Percentiles rank a stretch among this genome's conserved stretches.
phyloP scores from a whole-genome alignment of 2,888 invertebrate genomes.

The Lithophane leautieri region DNA sequence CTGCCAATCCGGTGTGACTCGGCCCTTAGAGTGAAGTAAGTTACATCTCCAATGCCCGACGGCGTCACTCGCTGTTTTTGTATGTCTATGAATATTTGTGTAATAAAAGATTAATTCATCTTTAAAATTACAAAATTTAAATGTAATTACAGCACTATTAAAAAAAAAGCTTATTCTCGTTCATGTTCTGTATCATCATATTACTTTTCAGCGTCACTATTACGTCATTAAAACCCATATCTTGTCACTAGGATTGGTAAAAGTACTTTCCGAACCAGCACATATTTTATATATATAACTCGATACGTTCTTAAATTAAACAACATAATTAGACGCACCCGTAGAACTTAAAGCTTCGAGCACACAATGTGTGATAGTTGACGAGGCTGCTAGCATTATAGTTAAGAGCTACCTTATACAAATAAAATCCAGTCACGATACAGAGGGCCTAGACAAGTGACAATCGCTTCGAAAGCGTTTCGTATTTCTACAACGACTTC shows the following conservation, averaged over 20 bases:
- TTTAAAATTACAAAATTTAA: no score
- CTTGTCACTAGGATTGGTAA: background rate
- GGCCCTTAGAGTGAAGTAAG: background rate
- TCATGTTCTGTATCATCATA: background rate
- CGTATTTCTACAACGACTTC: no score
- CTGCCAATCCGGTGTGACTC: no score
- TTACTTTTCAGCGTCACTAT: background rate
- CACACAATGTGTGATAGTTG: background rate
- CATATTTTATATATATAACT: background rate
- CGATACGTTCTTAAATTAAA: constrained; percentile 1
- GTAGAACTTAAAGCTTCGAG: constrained; percentile 9
- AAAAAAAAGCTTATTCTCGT: background rate
- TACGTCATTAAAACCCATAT: background rate
- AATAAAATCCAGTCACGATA: constrained; percentile 1
- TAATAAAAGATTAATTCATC: background rate
- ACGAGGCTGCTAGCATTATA: background rate
- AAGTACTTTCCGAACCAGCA: no score
- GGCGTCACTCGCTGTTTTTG: background rate
- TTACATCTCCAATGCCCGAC: background rate
- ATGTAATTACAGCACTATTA: background rate
- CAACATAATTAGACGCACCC: background rate
- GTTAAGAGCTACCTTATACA: background rate
- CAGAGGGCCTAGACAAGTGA: background rate
- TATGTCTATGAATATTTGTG: background rate
- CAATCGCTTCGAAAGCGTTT: no score